Base-by-base conservation (phyloP, 1,140 invertebrate species). In the Tribolium madens region DNA sequence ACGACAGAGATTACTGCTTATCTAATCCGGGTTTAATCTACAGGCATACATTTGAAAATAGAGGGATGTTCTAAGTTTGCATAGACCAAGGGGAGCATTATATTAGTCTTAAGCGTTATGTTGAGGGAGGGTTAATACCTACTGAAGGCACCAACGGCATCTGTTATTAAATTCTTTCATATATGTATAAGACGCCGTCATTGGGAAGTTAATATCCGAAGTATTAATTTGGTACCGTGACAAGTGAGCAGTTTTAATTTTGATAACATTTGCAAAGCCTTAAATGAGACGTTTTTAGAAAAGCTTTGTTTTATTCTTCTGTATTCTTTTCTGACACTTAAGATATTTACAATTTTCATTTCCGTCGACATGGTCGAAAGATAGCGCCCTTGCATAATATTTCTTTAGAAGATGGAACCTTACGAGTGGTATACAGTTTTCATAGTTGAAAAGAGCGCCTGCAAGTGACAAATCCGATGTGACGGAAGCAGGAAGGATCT, bases 1-100 rank as follows among this genome's bases (percentile, higher is more conserved):
- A 72, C 70, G 50, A 71, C 50, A 72, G 50, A 72, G 70, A 72
- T 72, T 72, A 72, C 70, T 47, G 46, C 42, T 36, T 21, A 31
- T 26, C 70, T 72, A 72, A 72, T 72, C 70, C 70, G 9, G 50
- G 18, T n/a, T 31, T 72, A 72, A 72, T 72, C 70, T 72, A 21
- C 46, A 72, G n/a, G 50, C 47, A 50, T 52, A 72, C 18, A 50
- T 72, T 71, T 50, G 47, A 48, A 21, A 18, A 12, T 71, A 50
- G 26, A 71, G 47, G 42, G 47, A 36, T 71, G 17, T 31, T 33
- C 17, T 18, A 17, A 52, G 46, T 50, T 72, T 72, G 46, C 70
- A 72, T 52, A 72, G 6, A 52, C 21, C 10, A 31, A 14, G 13
- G 70, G 17, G 42, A 14, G 36, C 26, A 15, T 47, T 71, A 47